Evolutionary conservation across 1,140 invertebrate genomes (phyloP).

Genomic region (Scylla paramamosain): DNA sequence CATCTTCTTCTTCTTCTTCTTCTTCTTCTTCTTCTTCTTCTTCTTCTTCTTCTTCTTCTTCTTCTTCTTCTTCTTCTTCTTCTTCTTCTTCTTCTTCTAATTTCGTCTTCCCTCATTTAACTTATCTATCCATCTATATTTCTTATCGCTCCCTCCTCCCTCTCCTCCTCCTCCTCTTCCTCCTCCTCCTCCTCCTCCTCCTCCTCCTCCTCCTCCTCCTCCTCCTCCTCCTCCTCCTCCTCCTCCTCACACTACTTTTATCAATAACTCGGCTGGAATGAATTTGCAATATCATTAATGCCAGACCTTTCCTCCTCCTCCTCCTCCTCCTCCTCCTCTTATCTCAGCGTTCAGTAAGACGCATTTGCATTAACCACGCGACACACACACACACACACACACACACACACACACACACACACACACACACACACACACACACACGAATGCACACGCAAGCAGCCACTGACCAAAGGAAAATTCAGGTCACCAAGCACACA

Average conservation of each 20-base stretch:
- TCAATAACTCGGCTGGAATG: neutral
- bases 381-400: too few relatives aligned
- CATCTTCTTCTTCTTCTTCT: neutral
- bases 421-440: too few relatives aligned
- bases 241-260: neutral
- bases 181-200: neutral
- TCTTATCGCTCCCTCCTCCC: neutral
- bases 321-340: too few relatives aligned
- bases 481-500: too few relatives aligned
- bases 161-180: too few relatives aligned
- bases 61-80: neutral
- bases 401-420: too few relatives aligned
- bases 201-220: slow-evolving; percentile 28
- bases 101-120: too few relatives aligned
- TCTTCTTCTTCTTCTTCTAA: too few relatives aligned
- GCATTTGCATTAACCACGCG: too few relatives aligned
- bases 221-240: slow-evolving; percentile 4
- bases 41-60: neutral
- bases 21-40: neutral
- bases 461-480: too few relatives aligned
- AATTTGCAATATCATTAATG: neutral
- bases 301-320: neutral
- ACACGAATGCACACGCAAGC: too few relatives aligned
- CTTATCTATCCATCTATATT: neutral
- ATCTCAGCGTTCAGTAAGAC: too few relatives aligned